Base-by-base conservation (phyloP, 1,140 invertebrate species). In the Lepidotrigona ventralis region DNA sequence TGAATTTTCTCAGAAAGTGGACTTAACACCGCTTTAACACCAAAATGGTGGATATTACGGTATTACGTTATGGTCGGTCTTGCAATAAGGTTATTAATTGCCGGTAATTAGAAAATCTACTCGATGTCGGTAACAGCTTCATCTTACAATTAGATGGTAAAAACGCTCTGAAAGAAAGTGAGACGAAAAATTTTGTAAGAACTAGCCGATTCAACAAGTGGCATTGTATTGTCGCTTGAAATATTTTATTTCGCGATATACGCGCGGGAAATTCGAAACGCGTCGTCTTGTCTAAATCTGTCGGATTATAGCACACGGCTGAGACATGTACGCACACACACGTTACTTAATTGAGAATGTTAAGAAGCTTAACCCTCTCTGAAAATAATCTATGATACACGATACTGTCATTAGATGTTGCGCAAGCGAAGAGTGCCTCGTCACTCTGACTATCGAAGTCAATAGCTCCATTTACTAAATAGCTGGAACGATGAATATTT, bases 351-450 rank as follows among this genome's bases (percentile, higher is more conserved):
- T 26, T 73, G 29, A 29, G 29, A 53, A 46, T 23, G 77, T 64
- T 87, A 86, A 87, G 87, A 56, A 69, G 83, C 87, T 89, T 85
- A 85, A 79, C 39, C 64, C 66, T n/a, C n/a, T n/a, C 79, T 78
- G 68, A 6, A 86, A 88, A 72, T 88, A 88, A 87, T 85, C 88
- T 85, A 79, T 85, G 46, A 79, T 69, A 90, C 77, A 88, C 83
- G 83, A 77, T 82, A 89, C 58, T 51, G 79, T 80, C 87, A 89
- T 89, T 85, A 90, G 73, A 83, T 54, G 74, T 78, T 78, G 74
- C 64, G 77, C 74, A 77, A 70, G 21, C 26, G 19, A 19, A 46
- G 39, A 58, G 9, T 21, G 8, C 11, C 21, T 21, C 54, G 81
- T 26, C 73, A 60, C 58, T 64, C 19, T 60, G 39, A 19, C 70